Percentiles rank a stretch among this genome's conserved stretches.
phyloP scores from a whole-genome alignment of 2,113 vertebrate genomes.

The Gobiocypris rarus region DNA sequence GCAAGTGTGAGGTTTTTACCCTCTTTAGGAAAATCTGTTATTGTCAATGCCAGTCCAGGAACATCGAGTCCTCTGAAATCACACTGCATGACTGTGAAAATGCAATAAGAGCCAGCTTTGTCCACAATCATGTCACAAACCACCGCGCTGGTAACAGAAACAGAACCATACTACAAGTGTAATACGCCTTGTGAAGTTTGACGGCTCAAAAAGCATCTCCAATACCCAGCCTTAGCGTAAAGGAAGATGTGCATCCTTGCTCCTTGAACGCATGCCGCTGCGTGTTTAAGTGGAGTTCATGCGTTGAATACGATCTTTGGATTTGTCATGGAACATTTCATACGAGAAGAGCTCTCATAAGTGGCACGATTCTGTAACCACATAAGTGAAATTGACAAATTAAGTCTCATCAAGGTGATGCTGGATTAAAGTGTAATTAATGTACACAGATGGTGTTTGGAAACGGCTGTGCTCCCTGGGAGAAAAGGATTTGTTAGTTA shows the following conservation, averaged over 20 bases:
- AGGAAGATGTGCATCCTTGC: neutral
- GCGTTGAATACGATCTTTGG: neutral
- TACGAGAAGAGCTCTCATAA: neutral
- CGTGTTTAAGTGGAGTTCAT: conserved; percentile 2
- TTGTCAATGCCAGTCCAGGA: conserved; percentile 8
- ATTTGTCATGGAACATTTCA: conserved; percentile 29
- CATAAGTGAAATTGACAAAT: neutral
- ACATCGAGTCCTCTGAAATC: conserved; percentile 23
- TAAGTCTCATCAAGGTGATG: neutral
- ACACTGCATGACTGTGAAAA: neutral
- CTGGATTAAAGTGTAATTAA: neutral
- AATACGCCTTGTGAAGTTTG: neutral
- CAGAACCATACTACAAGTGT: neutral
- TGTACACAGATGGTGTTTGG: neutral
- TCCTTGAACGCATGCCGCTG: neutral
- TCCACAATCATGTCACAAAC: neutral
- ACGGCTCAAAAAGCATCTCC: neutral
- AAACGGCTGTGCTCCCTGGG: neutral
- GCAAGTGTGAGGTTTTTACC: conserved; percentile 58
- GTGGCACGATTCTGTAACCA: neutral
- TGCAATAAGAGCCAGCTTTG: neutral
- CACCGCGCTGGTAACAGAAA: no score
- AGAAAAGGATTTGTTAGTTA: neutral
- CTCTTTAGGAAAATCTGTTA: neutral
- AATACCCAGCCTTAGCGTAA: neutral